Base-by-base conservation (phyloP, 2,113 vertebrate genomes). In the Hyla sarda region DNA sequence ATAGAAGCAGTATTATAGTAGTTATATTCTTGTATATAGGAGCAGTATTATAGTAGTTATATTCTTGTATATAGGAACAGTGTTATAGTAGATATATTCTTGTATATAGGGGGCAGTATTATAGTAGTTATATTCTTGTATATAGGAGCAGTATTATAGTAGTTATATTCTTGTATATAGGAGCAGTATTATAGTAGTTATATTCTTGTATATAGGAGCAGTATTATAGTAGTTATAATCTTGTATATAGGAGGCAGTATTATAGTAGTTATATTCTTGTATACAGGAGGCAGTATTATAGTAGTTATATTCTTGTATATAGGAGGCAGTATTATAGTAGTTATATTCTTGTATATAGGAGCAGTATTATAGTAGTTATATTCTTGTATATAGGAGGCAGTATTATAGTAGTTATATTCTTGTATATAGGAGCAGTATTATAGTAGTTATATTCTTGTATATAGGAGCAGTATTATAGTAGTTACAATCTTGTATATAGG, bases 111-210 rank as follows among this genome's bases (percentile, higher is more conserved):
- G n/a, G 3, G 30, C 62, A 67, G 62, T 67, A 67, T 67, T 67
- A 67, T 67, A 67, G 62, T 67, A 67, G 62, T 34, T 67, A 32
- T 67, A 67, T 32, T 67, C 62, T 67, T 67, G 28, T 67, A 34
- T 13, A 67, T 67, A 67, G 62, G 62, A 60, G 23, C 56, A 60
- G 60, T 65, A 65, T 65, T 65, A 65, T 65, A 65, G 58, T 28
- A 65, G 25, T 16, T 65, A 65, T 65, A 65, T 65, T 30, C 60
- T 6, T 65, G 60, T 65, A 65, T 9, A 65, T 65, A 65, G 25
- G 25, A 30, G 41, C 41, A 41, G 41, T 41, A 41, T 41, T 41
- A 41, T 41, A 41, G 41, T 41, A 41, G 41, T 41, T 58, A 65
- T 65, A 65, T 65, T 30, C 60, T 16, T 65, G 60, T 65, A 65